Evolutionary conservation across 2,888 invertebrate genomes (phyloP).

Genomic region (Linnaemya vulpina): DNA sequence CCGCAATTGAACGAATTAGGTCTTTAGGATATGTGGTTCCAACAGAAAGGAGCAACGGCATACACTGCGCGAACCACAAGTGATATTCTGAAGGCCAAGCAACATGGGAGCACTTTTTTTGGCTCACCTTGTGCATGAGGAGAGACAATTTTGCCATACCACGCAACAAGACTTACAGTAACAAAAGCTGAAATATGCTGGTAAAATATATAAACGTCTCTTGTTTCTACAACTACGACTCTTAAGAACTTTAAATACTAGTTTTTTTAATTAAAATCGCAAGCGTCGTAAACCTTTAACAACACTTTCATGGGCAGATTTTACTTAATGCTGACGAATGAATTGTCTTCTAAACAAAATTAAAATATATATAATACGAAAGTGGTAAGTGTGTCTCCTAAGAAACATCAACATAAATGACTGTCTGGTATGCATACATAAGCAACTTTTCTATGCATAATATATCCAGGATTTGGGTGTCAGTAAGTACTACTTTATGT

Average conservation of each 20-base stretch:
- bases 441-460: conserved; percentile 30
- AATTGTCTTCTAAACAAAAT: not conserved
- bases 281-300: conserved; percentile 9
- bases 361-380: not conserved
- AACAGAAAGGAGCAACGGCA: too few relatives aligned
- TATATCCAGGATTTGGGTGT: not conserved
- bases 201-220: not conserved
- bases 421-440: conserved; percentile 24
- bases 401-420: conserved; percentile 37
- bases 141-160: too few relatives aligned
- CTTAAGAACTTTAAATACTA: not conserved
- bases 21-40: too few relatives aligned
- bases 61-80: too few relatives aligned
- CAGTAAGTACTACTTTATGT: too few relatives aligned
- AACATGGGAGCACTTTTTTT: too few relatives aligned
- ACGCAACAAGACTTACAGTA: too few relatives aligned
- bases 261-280: not conserved
- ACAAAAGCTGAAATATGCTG: too few relatives aligned
- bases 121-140: too few relatives aligned
- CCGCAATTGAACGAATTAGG: too few relatives aligned
- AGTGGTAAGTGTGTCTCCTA: conserved; percentile 18
- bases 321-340: conserved; percentile 13
- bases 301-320: conserved; percentile 33
- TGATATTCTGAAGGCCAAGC: too few relatives aligned
- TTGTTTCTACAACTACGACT: not conserved